Evolutionary conservation across 1,140 invertebrate species (phyloP).

Genomic region (Scaptodrosophila lebanonensis): DNA sequence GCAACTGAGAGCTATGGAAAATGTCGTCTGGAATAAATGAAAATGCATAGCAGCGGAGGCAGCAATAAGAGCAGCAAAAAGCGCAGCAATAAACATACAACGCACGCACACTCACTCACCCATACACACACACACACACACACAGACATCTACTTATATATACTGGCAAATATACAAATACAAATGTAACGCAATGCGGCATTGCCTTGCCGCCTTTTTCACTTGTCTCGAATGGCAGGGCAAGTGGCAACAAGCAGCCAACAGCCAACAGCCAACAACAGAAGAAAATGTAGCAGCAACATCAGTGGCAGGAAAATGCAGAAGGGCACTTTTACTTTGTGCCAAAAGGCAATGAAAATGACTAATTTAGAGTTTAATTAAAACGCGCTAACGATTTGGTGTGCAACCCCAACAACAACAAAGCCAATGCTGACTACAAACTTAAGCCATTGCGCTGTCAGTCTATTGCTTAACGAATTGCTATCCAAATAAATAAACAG

Average conservation of each 20-base stretch:
- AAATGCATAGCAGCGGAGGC: slow-evolving; percentile 47
- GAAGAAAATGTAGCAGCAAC: slow-evolving; percentile 3
- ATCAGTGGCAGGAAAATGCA: neutral
- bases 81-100: slow-evolving; percentile 63
- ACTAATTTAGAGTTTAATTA: slow-evolving; percentile 75
- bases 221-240: slow-evolving; percentile 43
- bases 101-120: slow-evolving; percentile 21
- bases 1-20: slow-evolving; percentile 28
- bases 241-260: neutral
- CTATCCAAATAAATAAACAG: slow-evolving; percentile 50
- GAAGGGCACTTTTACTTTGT: slow-evolving; percentile 51
- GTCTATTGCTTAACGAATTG: slow-evolving; percentile 54
- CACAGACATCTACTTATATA: slow-evolving; percentile 3
- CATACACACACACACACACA: slow-evolving; percentile 15
- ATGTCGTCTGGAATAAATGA: slow-evolving; percentile 70
- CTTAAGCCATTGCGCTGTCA: slow-evolving; percentile 9
- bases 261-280: slow-evolving; percentile 6
- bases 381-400: slow-evolving; percentile 68
- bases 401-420: slow-evolving; percentile 32
- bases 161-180: slow-evolving; percentile 14
- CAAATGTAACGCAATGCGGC: slow-evolving; percentile 27
- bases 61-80: slow-evolving; percentile 56
- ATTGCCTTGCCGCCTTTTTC: slow-evolving; percentile 21
- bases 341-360: slow-evolving; percentile 67
- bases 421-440: slow-evolving; percentile 1